phyloP scores from a whole-genome alignment of 2,113 vertebrate genomes.

The Dasyprocta punctata region DNA sequence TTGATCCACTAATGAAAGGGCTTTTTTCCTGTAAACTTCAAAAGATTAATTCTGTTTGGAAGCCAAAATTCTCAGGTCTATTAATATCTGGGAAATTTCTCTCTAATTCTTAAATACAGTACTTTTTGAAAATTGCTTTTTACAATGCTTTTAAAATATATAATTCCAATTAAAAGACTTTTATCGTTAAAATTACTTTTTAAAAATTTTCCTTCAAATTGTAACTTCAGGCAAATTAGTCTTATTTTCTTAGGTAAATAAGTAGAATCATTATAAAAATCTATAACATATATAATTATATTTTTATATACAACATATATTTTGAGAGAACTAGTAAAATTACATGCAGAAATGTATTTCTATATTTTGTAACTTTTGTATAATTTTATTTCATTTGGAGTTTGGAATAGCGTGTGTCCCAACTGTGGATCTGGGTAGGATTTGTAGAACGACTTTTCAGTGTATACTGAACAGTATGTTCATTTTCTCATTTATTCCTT shows the following conservation, averaged over 20 bases:
- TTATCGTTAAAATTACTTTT: not conserved
- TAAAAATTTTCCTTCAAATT: not conserved
- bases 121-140: not conserved
- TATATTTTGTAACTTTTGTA: not conserved
- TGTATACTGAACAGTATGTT: not conserved
- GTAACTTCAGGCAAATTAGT: not conserved
- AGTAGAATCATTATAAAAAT: not conserved
- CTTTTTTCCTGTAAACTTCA: not conserved
- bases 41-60: slow-evolving; percentile 11
- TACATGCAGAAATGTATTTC: not conserved
- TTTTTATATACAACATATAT: not conserved
- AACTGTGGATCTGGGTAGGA: not conserved
- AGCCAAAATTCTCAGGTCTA: not conserved
- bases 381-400: slow-evolving; percentile 6
- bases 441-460: not conserved
- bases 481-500: slow-evolving; percentile 11
- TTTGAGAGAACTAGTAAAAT: not conserved
- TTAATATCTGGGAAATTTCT: not conserved
- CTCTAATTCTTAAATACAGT: not conserved
- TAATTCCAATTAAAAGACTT: not conserved
- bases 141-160: not conserved
- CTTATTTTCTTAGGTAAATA: slow-evolving; percentile 18
- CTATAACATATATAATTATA: not conserved
- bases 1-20: not conserved
- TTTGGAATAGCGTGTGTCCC: slow-evolving; percentile 4